Base-by-base conservation (phyloP, 2,113 vertebrate species). In the Percina caprodes region DNA sequence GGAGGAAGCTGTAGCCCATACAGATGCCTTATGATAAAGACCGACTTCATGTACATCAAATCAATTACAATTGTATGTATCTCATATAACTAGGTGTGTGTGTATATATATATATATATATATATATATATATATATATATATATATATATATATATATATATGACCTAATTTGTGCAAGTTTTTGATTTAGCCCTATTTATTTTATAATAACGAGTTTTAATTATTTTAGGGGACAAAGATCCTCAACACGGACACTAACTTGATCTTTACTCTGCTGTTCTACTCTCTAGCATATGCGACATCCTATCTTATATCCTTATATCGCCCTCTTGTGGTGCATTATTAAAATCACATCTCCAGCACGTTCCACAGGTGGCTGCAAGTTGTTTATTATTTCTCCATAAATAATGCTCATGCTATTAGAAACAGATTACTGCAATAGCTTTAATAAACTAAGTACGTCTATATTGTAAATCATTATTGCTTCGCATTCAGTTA, bases 301-400 rank as follows among this genome's bases (percentile, higher is more conserved):
- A 21, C 7, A n/a, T 42, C 52, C 30, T 69, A 26, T 77, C 65
- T 59, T 18, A 18, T 71, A 6, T 63, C 68, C 55, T 23, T 24
- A 56, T 71, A 35, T 51, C 51, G 56, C 86, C 92, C 91, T 88
- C 93, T 90, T 82, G 91, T 85, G 93, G 83, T 24, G 42, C 2
- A 49, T 0, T 12, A 5, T n/a, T 71, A 77, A 66, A 82, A 86
- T 84, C 83, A 89, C 91, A 86, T 7, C 23, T 52, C 14, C n/a
- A 8, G 15, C 39, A 5, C 3, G 23, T 19, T 76, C 82, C 10
- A 90, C 81, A 92, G 82, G 88, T 89, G 79, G 60, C 21, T 10
- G 14, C 39, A 23, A 21, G 61, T 23, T 24, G 0, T 23, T 45
- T 23, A 16, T 59, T 14, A 42, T 63, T 49, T 30, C 11, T 39